Evolutionary conservation across 2,113 vertebrate species (phyloP), one percentile per base, ranked within the genome.

Genomic region (Corythornis cristatus): DNA sequence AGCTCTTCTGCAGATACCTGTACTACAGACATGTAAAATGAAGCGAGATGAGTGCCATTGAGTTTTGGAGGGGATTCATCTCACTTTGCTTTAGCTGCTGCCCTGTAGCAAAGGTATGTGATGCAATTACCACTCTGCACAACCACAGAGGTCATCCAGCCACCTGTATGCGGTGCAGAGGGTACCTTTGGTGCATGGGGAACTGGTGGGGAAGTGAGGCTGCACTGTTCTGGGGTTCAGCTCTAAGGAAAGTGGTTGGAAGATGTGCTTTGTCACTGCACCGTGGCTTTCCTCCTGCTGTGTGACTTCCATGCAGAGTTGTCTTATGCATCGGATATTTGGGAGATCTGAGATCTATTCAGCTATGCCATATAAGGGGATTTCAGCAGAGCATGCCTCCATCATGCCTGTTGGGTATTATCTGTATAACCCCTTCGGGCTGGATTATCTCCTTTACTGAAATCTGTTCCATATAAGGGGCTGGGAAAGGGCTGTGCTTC

Each of bases 391-490:
- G 76, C 40, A 9, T 87, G 85, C 48, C 57, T 95, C 87, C 82
- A 64, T 54, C 91, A 1, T 77, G 91, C 68, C 94, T 83, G 79
- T 22, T 88, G 82, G 72, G 85, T 88, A 96, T 95, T 96, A 96
- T 92, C 94, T 95, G 26, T 33, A 86, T 74, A 95, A 94, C 92
- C 79, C 83, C 64, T 80, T 80, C 6, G 46, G 83, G 84, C 78
- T 85, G 84, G 93, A 96, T 95, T 95, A 94, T 93, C 93, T 96
- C 71, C 89, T 93, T 87, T 89, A 56, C 87, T 89, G 89, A 94
- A 94, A 92, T 96, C 91, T 96, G 95, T 26, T 95, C 93, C 91
- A 91, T 95, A 96, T 93, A 94, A 95, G 96, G 95, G 84, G 29
- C 93, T 92, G 89, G 89, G 91, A 95, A 86, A 95, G 84, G 64